Percentiles rank a stretch among this genome's conserved stretches.
These are phyloP conservation scores for Lutjanus campechanus DNA, from an alignment of 2,797 vertebrate species.

Conservation along the genomic window DNA sequence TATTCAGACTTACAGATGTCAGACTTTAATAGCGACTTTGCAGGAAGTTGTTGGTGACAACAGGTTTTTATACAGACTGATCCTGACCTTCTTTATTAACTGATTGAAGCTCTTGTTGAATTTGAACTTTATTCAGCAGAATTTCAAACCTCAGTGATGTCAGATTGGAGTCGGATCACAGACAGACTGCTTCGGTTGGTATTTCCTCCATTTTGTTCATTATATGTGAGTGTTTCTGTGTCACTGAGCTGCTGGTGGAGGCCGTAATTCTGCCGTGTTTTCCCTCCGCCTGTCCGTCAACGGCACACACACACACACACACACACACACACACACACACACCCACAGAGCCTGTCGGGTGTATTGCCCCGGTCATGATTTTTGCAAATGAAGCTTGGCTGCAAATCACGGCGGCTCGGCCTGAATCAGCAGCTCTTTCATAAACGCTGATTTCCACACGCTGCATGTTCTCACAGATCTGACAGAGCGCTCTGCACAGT, in stretches of 20 bases:
- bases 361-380: conserved; percentile 77
- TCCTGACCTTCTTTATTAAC: accelerated
- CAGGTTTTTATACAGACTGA: background rate
- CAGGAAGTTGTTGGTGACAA: background rate
- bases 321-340: conserved; percentile 37
- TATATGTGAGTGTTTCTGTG: conserved; percentile 48
- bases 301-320: conserved; percentile 15
- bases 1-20: background rate
- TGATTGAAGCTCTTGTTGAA: background rate
- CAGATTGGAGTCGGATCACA: conserved; percentile 8
- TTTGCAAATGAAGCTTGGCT: conserved; percentile 80
- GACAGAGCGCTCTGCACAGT: conserved; percentile 30
- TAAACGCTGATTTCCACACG: conserved; percentile 74
- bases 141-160: background rate
- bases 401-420: conserved; percentile 73
- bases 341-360: conserved; percentile 36
- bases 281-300: conserved; percentile 45
- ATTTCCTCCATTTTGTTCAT: conserved; percentile 46
- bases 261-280: conserved; percentile 55
- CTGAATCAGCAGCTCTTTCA: conserved; percentile 83
- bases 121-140: background rate
- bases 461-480: conserved; percentile 58
- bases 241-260: conserved; percentile 26
- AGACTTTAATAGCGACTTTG: background rate
- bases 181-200: conserved; percentile 14